Evolutionary conservation across 2,888 invertebrate species (phyloP).

Genomic region (Drosophila atripex): DNA sequence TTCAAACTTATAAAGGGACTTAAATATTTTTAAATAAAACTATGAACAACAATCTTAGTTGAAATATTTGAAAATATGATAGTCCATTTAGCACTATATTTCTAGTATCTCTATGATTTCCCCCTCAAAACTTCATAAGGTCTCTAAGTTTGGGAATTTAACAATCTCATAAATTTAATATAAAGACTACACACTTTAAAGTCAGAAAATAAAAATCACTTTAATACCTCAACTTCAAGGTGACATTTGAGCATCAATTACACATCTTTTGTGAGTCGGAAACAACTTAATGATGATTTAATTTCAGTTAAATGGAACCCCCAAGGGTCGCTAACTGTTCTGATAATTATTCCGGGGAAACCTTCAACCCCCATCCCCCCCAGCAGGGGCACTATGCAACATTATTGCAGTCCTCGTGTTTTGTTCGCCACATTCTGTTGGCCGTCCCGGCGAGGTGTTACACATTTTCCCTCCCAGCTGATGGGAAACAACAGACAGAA

Average conservation of each 20-base stretch:
- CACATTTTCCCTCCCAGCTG: slow-evolving; percentile 37
- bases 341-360: slow-evolving; percentile 15
- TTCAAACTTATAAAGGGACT: too few relatives aligned
- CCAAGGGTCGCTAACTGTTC: slow-evolving; percentile 10
- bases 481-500: slow-evolving; percentile 23
- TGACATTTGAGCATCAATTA: not conserved
- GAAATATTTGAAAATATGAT: too few relatives aligned
- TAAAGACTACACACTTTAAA: too few relatives aligned
- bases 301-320: slow-evolving; percentile 7
- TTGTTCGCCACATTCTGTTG: slow-evolving; percentile 36
- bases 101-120: too few relatives aligned
- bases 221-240: not conserved
- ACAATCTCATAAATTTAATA: too few relatives aligned
- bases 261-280: not conserved
- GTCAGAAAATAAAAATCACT: too few relatives aligned
- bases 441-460: slow-evolving; percentile 5
- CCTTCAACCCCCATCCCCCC: not conserved
- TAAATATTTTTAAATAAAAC: too few relatives aligned
- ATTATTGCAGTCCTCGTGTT: slow-evolving; percentile 35
- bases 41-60: too few relatives aligned
- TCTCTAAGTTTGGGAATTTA: too few relatives aligned
- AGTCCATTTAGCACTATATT: too few relatives aligned
- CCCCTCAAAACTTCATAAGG: too few relatives aligned
- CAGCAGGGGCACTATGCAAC: slow-evolving; percentile 17
- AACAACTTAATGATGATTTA: slow-evolving; percentile 16